phyloP scores from a whole-genome alignment of 2,797 vertebrate species.

The Tapera naevia region DNA sequence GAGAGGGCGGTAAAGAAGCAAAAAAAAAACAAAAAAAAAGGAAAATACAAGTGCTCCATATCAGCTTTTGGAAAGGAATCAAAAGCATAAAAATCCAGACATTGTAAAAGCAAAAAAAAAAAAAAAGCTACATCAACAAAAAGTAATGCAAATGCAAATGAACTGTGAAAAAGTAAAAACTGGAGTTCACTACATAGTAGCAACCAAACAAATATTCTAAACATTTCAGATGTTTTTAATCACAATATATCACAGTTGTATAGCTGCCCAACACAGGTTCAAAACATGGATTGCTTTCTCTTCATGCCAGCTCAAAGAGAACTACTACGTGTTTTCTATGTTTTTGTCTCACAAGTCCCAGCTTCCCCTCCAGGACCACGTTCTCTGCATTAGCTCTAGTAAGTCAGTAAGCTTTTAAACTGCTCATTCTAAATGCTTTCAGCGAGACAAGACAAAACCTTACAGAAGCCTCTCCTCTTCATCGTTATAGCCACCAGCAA shows the following conservation, averaged over 20 bases:
- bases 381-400: not conserved
- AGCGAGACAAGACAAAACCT: slow-evolving; percentile 56
- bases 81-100: not conserved
- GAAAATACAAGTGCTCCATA: too few relatives aligned
- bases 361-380: rapidly evolving
- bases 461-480: slow-evolving; percentile 86
- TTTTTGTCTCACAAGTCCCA: not conserved
- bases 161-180: not conserved
- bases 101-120: too few relatives aligned
- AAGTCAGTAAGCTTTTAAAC: not conserved
- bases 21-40: rapidly evolving
- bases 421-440: not conserved
- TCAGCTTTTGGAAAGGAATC: not conserved
- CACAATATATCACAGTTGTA: not conserved
- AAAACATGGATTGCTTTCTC: not conserved
- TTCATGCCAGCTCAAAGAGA: too few relatives aligned
- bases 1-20: too few relatives aligned
- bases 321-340: not conserved
- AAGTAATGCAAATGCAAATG: too few relatives aligned
- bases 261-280: not conserved
- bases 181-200: not conserved
- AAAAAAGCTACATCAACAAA: too few relatives aligned
- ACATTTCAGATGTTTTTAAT: not conserved
- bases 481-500: slow-evolving; percentile 71
- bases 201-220: not conserved